Conservation (phyloP, 2,113 vertebrate species). For the Ursus arctos region DNA sequence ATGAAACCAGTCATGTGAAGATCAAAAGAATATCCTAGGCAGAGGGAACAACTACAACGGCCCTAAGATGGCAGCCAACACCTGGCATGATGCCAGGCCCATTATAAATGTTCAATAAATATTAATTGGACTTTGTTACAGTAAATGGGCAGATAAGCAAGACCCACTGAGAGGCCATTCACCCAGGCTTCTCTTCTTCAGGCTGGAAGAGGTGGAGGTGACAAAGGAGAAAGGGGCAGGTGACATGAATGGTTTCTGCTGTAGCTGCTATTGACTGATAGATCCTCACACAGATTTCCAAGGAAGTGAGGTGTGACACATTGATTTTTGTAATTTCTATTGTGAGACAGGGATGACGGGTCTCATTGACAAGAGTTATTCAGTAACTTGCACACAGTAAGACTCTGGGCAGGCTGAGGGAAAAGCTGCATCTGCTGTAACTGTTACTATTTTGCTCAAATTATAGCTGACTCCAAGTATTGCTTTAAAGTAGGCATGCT, state of each 20-base stretch:
- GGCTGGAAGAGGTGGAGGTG: background rate
- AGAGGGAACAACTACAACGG: background rate
- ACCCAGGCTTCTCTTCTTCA: background rate
- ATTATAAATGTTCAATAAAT: background rate
- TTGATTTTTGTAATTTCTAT: conserved; percentile 60
- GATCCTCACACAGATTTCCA: background rate
- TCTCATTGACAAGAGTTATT: conserved; percentile 44
- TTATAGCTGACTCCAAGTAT: background rate
- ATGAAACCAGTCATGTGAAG: background rate
- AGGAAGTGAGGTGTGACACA: background rate
- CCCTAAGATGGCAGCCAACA: background rate
- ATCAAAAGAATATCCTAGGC: background rate
- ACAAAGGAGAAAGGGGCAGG: background rate
- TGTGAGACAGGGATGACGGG: conserved; percentile 19
- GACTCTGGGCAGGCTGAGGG: background rate
- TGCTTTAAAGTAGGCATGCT: background rate
- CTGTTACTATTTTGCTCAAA: background rate
- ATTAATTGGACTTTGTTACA: background rate
- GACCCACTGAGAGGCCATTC: background rate
- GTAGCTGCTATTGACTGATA: background rate
- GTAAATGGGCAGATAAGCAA: background rate
- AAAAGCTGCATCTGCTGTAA: background rate
- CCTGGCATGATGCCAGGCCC: background rate
- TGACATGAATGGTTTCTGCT: background rate
- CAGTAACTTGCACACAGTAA: background rate